Evolutionary conservation across 2,888 invertebrate genomes (phyloP).

Genomic region (Agrotis puta): DNA sequence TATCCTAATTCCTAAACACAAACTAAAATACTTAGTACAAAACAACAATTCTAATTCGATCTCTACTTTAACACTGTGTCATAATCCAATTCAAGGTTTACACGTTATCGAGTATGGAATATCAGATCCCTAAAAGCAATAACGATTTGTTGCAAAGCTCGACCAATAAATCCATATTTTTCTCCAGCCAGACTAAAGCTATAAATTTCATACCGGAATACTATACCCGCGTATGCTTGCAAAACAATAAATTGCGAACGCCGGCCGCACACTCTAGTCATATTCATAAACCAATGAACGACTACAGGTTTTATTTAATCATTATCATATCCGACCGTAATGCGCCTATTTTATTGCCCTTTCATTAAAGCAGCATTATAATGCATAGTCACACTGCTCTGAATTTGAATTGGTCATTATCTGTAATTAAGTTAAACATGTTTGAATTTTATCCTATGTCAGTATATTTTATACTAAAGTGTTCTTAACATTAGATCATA

Average conservation of each 20-base stretch:
- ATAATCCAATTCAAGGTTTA: slow-evolving; percentile 46
- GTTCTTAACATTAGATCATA: no score
- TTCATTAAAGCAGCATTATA: slow-evolving; percentile 33
- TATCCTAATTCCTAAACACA: no score
- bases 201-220: slow-evolving; percentile 83
- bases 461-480: no score
- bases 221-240: slow-evolving; percentile 81
- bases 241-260: slow-evolving; percentile 85
- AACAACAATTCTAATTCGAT: background rate
- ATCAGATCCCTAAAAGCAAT: slow-evolving; percentile 73
- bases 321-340: slow-evolving; percentile 53
- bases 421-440: slow-evolving; percentile 28
- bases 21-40: background rate
- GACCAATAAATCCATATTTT: slow-evolving; percentile 85
- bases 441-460: background rate
- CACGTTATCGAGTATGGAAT: slow-evolving; percentile 63
- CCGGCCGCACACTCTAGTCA: slow-evolving; percentile 75
- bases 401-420: slow-evolving; percentile 33
- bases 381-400: background rate
- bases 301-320: slow-evolving; percentile 73
- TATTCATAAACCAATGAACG: slow-evolving; percentile 74
- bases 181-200: slow-evolving; percentile 79
- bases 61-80: slow-evolving; percentile 8
- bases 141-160: slow-evolving; percentile 79
- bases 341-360: slow-evolving; percentile 48